phyloP scores from a whole-genome alignment of 2,888 invertebrate species.

The Ophion costatus region DNA sequence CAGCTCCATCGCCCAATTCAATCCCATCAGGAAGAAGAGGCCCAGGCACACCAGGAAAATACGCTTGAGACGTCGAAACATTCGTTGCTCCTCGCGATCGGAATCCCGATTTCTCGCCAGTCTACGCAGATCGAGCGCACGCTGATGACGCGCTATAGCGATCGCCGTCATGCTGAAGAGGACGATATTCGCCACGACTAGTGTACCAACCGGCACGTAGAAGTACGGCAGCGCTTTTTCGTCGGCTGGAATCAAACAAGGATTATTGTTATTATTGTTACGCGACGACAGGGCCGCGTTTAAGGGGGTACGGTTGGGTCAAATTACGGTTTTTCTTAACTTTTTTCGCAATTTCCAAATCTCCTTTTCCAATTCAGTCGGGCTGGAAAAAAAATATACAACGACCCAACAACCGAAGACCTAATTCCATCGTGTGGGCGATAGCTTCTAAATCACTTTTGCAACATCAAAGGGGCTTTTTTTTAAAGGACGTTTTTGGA shows the following conservation, averaged over 20 bases:
- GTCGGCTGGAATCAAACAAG: conserved; percentile 83
- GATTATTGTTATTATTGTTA: conserved; percentile 9
- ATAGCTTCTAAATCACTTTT: no score
- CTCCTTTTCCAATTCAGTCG: no score
- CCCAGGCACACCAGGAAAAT: conserved; percentile 85
- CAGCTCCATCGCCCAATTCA: conserved; percentile 90
- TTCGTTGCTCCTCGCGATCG: conserved; percentile 76
- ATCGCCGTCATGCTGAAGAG: conserved; percentile 86
- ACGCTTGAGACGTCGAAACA: conserved; percentile 80
- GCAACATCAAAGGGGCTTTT: no score
- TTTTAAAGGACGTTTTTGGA: no score
- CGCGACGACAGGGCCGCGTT: neutral
- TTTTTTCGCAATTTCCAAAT: no score
- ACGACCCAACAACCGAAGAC: no score
- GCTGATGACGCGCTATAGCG: conserved; percentile 83
- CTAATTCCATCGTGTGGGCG: no score
- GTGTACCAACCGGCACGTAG: conserved; percentile 86
- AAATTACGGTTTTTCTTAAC: no score
- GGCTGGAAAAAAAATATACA: no score
- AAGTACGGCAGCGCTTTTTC: conserved; percentile 86
- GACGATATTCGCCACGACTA: conserved; percentile 85
- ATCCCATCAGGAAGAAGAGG: conserved; percentile 88
- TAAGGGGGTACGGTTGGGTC: neutral
- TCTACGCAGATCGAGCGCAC: conserved; percentile 84
- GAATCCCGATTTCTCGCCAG: conserved; percentile 78